phyloP scores from a whole-genome alignment of 2,797 vertebrate species.

The Liasis olivaceus region DNA sequence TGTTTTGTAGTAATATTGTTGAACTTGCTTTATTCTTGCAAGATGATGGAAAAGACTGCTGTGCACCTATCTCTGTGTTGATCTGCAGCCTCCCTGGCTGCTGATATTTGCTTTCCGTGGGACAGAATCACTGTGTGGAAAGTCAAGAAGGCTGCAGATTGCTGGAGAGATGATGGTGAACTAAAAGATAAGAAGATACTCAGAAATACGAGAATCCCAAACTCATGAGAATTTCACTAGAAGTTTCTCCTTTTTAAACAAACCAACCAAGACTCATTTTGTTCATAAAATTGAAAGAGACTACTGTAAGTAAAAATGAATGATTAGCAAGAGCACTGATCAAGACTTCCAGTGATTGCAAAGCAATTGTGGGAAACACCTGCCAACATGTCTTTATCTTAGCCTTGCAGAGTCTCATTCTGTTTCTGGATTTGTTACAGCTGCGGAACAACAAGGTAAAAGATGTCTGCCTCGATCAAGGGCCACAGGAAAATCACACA shows the following conservation, averaged over 20 bases:
- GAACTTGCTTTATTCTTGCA: too few relatives aligned
- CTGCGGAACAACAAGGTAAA: conserved; percentile 90
- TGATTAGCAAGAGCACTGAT: background rate
- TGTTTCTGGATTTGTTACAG: conserved; percentile 67
- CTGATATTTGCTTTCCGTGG: background rate
- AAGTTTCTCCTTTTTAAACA: background rate
- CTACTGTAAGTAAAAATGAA: background rate
- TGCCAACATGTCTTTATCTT: background rate
- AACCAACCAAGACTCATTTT: background rate
- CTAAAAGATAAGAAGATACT: background rate
- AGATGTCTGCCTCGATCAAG: conserved; percentile 95
- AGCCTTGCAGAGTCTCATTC: background rate
- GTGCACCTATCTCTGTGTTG: background rate
- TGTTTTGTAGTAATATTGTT: background rate
- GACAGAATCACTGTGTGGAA: background rate
- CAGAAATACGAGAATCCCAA: background rate
- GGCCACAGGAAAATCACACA: conserved; percentile 92
- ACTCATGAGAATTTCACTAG: background rate
- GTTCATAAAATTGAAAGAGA: background rate
- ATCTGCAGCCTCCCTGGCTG: background rate
- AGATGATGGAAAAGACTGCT: background rate
- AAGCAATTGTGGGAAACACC: background rate
- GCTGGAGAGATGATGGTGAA: background rate
- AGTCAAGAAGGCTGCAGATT: background rate
- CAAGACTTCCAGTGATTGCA: background rate